Conservation (phyloP, 2,888 invertebrate species). For the Xylota segnis region DNA sequence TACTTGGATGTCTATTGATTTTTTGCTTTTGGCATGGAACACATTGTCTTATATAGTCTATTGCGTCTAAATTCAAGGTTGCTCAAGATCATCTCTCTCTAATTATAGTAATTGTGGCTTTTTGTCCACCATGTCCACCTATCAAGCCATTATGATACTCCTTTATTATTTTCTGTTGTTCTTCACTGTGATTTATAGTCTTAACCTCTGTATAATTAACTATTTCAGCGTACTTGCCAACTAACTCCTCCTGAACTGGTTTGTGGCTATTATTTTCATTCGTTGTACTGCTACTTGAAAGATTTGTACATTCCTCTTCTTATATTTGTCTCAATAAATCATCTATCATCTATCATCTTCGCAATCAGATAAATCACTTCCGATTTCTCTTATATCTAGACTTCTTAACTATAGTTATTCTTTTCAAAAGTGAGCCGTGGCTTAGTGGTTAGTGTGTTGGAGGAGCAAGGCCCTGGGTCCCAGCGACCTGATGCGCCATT, state of each 20-base stretch:
- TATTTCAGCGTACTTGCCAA: background rate
- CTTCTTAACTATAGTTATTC: background rate
- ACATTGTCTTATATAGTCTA: background rate
- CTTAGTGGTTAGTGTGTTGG: too few species aligned
- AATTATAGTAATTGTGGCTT: constrained; percentile 14
- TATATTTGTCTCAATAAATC: constrained; percentile 14
- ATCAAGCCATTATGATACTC: constrained; percentile 5
- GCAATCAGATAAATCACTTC: background rate
- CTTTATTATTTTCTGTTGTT: constrained; percentile 9
- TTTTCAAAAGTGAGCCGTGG: too few species aligned
- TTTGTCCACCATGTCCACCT: constrained; percentile 34
- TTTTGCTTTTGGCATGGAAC: constrained; percentile 11
- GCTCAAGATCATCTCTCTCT: constrained; percentile 17
- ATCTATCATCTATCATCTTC: background rate
- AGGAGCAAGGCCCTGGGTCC: too few species aligned
- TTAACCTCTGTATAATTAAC: background rate
- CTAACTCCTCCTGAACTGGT: background rate
- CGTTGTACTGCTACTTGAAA: background rate
- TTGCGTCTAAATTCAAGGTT: constrained; percentile 15
- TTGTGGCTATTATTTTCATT: background rate
- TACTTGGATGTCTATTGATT: constrained; percentile 17
- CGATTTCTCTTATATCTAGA: background rate
- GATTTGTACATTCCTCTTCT: background rate
- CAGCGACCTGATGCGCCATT: too few species aligned
- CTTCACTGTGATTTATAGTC: background rate